Evolutionary conservation across 2,888 invertebrate species (phyloP).

Genomic region (Melitaea athalia): DNA sequence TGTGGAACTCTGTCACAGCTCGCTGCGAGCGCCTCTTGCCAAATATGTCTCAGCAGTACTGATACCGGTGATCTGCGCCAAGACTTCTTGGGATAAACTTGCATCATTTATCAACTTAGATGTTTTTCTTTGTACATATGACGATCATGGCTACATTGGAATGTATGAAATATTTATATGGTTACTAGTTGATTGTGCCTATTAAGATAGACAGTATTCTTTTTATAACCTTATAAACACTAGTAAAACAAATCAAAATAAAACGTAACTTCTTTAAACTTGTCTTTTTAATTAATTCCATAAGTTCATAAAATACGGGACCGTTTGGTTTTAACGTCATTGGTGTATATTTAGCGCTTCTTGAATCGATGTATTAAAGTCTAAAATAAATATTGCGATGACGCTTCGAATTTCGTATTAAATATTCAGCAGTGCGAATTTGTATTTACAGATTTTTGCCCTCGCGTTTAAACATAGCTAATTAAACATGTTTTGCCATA

Average conservation of each 20-base stretch:
- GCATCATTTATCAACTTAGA: conserved; percentile 8
- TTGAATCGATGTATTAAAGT: too few relatives aligned
- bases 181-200: neutral
- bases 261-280: too few relatives aligned
- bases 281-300: too few relatives aligned
- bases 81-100: conserved; percentile 29
- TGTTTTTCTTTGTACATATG: conserved; percentile 3
- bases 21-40: conserved; percentile 65
- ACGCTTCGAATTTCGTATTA: too few relatives aligned
- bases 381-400: too few relatives aligned
- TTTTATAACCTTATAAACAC: neutral
- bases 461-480: too few relatives aligned
- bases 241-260: neutral
- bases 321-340: too few relatives aligned
- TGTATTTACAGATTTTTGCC: too few relatives aligned
- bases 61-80: conserved; percentile 44
- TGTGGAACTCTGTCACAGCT: conserved; percentile 67
- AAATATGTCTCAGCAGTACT: conserved; percentile 73
- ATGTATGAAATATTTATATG: neutral
- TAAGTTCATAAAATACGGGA: too few relatives aligned
- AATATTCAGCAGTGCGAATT: too few relatives aligned
- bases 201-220: neutral
- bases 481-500: too few relatives aligned
- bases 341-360: too few relatives aligned
- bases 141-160: neutral